These are phyloP conservation scores for Microtus montanus DNA, from an alignment of 2,113 vertebrate genomes.

Conservation along the genomic window DNA sequence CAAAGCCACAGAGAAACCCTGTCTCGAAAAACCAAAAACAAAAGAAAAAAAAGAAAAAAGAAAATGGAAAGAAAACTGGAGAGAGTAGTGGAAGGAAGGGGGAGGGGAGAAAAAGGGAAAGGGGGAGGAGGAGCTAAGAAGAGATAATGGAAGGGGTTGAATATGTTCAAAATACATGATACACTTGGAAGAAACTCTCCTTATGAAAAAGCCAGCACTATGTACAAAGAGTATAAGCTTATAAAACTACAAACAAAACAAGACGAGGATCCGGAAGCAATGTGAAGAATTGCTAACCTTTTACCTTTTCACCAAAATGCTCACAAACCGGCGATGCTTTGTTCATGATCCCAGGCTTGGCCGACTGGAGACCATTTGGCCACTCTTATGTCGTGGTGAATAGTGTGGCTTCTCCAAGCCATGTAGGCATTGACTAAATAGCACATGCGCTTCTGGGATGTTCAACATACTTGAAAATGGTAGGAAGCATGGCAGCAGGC, in stretches of 20 bases:
- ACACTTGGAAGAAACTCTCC: not conserved
- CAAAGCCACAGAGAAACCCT: too few species aligned
- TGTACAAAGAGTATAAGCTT: not conserved
- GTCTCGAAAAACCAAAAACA: too few species aligned
- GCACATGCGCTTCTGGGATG: not conserved
- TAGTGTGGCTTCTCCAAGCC: not conserved
- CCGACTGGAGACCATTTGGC: not conserved
- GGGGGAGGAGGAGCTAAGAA: not conserved
- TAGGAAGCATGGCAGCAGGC: not conserved
- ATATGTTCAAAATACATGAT: not conserved
- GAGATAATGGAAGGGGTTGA: not conserved
- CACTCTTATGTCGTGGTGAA: not conserved
- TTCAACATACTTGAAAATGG: not conserved
- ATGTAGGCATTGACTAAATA: not conserved
- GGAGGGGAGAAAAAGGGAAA: not conserved
- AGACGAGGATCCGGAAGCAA: not conserved
- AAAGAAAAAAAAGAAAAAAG: too few species aligned
- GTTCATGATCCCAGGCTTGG: not conserved
- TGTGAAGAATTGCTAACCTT: not conserved
- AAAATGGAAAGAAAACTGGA: not conserved
- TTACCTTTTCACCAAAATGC: not conserved
- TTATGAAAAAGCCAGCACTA: not conserved
- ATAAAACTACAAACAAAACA: not conserved
- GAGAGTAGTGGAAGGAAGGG: not conserved
- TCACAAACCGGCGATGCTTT: not conserved